phyloP scores from a whole-genome alignment of 2,888 invertebrate genomes.

The Thymelicus acteon region DNA sequence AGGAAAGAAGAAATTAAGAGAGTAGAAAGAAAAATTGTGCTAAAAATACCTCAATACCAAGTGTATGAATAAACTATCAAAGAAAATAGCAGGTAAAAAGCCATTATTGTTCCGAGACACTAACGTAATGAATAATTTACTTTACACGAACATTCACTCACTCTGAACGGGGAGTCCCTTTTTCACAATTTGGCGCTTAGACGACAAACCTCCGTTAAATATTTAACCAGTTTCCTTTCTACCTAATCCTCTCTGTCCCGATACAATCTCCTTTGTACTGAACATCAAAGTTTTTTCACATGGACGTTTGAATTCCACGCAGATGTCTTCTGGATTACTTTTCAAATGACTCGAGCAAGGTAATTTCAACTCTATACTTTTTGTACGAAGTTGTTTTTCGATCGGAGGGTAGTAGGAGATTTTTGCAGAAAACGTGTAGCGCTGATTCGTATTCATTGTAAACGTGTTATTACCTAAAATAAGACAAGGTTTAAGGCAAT shows the following conservation, averaged over 20 bases:
- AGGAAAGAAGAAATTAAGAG: no score
- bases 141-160: conserved; percentile 32
- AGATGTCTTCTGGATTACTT: conserved; percentile 32
- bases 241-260: conserved; percentile 25
- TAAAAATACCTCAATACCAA: neutral
- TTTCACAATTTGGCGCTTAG: conserved; percentile 33
- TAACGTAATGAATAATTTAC: conserved; percentile 29
- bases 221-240: conserved; percentile 30
- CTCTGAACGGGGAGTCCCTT: conserved; percentile 26
- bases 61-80: neutral
- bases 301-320: conserved; percentile 33
- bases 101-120: conserved; percentile 30
- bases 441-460: conserved; percentile 38
- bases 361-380: neutral
- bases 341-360: neutral
- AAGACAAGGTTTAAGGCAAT: conserved; percentile 36
- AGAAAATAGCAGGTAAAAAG: conserved; percentile 1
- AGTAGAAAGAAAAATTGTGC: no score
- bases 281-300: conserved; percentile 37
- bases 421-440: conserved; percentile 28
- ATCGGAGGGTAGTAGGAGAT: neutral
- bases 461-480: conserved; percentile 38
- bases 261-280: conserved; percentile 36
- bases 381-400: conserved; percentile 5
- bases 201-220: conserved; percentile 36